Conservation (phyloP, 2,888 invertebrate species). For the Choristoneura rosaceana region DNA sequence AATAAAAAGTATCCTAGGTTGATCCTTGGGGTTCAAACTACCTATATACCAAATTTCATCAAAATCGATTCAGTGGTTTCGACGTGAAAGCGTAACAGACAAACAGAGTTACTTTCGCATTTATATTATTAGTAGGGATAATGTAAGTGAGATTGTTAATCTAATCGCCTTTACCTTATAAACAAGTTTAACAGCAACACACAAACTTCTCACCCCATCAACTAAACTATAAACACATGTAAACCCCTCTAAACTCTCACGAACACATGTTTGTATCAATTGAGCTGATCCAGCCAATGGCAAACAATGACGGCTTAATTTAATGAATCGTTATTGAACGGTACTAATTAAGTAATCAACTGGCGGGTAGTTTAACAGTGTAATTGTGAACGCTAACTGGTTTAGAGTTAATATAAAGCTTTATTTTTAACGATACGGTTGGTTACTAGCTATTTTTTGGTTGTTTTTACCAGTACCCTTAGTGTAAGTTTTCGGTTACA, state of each 20-base stretch:
- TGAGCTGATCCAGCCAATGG: background rate
- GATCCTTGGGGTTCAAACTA: too few species aligned
- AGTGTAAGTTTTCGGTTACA: too few species aligned
- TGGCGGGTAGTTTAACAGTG: constrained; percentile 4
- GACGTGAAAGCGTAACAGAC: too few species aligned
- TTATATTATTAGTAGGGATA: too few species aligned
- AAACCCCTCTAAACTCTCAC: background rate
- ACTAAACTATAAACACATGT: too few species aligned
- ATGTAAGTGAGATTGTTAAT: too few species aligned
- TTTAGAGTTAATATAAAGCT: background rate
- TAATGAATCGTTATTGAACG: background rate
- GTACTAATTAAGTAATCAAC: constrained; percentile 8
- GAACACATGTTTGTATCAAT: background rate
- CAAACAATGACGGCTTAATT: background rate
- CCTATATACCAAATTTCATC: too few species aligned
- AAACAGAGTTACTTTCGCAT: too few species aligned
- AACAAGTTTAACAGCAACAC: background rate
- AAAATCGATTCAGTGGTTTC: too few species aligned
- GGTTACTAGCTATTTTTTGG: background rate
- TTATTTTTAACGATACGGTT: background rate
- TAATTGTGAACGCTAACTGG: constrained; percentile 8
- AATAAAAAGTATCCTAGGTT: too few species aligned
- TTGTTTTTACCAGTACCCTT: too few species aligned
- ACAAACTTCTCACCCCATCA: background rate
- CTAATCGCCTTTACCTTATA: too few species aligned